Evolutionary conservation across 92 coral and sea anemone species (phyloP).

Genomic region (Phenganax stokvisi): DNA sequence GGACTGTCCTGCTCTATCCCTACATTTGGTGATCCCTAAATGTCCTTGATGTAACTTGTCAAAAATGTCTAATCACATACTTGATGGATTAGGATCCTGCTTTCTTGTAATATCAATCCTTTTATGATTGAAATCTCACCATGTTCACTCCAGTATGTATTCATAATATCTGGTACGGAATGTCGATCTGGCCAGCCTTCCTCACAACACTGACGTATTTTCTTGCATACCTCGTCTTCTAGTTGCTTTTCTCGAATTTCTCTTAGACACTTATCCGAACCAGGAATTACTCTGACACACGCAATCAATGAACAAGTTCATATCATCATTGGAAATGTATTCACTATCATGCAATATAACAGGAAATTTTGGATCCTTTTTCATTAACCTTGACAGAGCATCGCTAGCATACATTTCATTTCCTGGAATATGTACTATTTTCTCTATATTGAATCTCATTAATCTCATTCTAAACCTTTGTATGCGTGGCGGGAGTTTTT

Average conservation of each 20-base stretch:
- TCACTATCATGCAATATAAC: too few species aligned
- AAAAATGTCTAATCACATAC: conserved; percentile 41
- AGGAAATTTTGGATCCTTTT: too few species aligned
- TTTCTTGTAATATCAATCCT: conserved; percentile 40
- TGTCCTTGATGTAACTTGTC: conserved; percentile 48
- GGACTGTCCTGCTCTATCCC: conserved; percentile 49
- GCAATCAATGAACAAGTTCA: too few species aligned
- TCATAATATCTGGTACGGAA: conserved; percentile 37
- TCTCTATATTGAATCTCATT: too few species aligned
- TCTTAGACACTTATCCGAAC: not conserved
- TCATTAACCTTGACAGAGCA: too few species aligned
- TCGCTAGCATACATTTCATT: too few species aligned
- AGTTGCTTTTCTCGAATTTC: not conserved
- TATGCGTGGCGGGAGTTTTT: too few species aligned
- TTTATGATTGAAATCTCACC: conserved; percentile 47
- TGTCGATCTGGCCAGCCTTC: conserved; percentile 51
- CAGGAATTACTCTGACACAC: too few species aligned
- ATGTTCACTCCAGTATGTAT: conserved; percentile 43
- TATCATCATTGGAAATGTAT: too few species aligned
- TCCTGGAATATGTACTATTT: too few species aligned
- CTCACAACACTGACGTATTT: not conserved
- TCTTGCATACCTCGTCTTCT: not conserved
- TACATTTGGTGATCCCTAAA: conserved; percentile 52
- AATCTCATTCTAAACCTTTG: too few species aligned
- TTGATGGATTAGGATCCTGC: conserved; percentile 42